Evolutionary conservation across 2,888 invertebrate genomes (phyloP).

Genomic region (Octodonta nipae): DNA sequence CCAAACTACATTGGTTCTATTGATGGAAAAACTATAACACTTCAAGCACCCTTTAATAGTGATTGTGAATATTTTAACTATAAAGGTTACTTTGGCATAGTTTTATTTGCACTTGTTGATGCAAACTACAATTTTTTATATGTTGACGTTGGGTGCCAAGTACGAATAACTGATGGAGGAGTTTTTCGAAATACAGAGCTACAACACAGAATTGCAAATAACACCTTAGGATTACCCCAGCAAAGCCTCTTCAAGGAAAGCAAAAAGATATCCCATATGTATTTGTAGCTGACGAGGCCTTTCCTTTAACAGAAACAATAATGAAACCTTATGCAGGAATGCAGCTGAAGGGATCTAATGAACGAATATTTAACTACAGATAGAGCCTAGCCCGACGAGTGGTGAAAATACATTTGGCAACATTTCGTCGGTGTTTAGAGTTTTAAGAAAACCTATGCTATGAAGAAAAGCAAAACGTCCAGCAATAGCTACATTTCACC

Average conservation of each 20-base stretch:
- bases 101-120: slow-evolving; percentile 5
- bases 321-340: slow-evolving; percentile 6
- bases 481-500: slow-evolving; percentile 2
- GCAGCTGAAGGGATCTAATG: slow-evolving; percentile 4
- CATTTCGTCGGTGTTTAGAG: slow-evolving; percentile 4
- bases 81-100: slow-evolving; percentile 6
- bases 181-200: no score
- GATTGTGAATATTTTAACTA: slow-evolving; percentile 6
- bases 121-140: slow-evolving; percentile 2
- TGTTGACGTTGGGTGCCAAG: neutral
- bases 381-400: slow-evolving; percentile 4
- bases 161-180: no score
- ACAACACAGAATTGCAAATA: no score
- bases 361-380: slow-evolving; percentile 5
- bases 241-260: no score
- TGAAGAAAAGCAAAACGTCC: slow-evolving; percentile 1
- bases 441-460: slow-evolving; percentile 3
- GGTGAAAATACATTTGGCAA: slow-evolving; percentile 6
- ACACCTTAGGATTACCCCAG: no score
- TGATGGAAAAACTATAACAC: neutral
- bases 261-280: slow-evolving; percentile 6
- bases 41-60: neutral
- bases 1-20: slow-evolving; percentile 2
- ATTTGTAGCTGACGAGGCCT: slow-evolving; percentile 7
- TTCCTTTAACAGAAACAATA: slow-evolving; percentile 3